Evolutionary conservation across 2,888 invertebrate species (phyloP).

Genomic region (Leptopilina myrica): DNA sequence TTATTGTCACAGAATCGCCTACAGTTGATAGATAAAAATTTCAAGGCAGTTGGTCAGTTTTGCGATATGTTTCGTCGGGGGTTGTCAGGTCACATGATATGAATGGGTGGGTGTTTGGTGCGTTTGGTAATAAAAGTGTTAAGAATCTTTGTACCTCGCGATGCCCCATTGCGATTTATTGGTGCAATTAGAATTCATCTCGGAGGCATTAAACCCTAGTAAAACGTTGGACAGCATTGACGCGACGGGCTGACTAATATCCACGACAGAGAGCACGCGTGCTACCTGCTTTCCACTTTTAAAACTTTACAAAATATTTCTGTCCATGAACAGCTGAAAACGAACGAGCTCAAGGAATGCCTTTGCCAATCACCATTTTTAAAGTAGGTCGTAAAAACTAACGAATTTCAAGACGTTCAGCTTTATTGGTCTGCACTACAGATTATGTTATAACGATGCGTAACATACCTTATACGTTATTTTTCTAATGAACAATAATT

Average conservation of each 20-base stretch:
- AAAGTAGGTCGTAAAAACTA: conserved; percentile 29
- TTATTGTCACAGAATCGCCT: background rate
- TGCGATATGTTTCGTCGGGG: conserved; percentile 14
- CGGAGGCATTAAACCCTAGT: conserved; percentile 75
- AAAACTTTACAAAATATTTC: conserved; percentile 35
- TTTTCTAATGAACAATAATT: background rate
- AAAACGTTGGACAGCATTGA: conserved; percentile 72
- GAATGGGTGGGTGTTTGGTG: conserved; percentile 25
- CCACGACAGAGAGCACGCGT: conserved; percentile 63
- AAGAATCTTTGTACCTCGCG: conserved; percentile 49
- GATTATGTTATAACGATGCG: conserved; percentile 40
- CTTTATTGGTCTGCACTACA: conserved; percentile 25
- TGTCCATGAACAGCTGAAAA: conserved; percentile 31
- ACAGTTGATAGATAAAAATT: conserved; percentile 19
- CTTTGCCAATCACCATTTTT: conserved; percentile 29
- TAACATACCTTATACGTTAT: conserved; percentile 24
- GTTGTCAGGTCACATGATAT: conserved; percentile 11
- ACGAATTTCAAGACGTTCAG: conserved; percentile 27
- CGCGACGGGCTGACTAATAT: conserved; percentile 71
- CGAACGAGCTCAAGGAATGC: conserved; percentile 22
- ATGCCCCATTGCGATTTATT: conserved; percentile 73
- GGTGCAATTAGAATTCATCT: conserved; percentile 75
- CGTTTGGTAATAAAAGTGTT: conserved; percentile 24
- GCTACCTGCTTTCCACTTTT: conserved; percentile 61
- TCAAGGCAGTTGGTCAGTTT: conserved; percentile 27